These are phyloP conservation scores for Tamandua tetradactyla DNA, from an alignment of 2,797 vertebrate species.

Conservation along the genomic window DNA sequence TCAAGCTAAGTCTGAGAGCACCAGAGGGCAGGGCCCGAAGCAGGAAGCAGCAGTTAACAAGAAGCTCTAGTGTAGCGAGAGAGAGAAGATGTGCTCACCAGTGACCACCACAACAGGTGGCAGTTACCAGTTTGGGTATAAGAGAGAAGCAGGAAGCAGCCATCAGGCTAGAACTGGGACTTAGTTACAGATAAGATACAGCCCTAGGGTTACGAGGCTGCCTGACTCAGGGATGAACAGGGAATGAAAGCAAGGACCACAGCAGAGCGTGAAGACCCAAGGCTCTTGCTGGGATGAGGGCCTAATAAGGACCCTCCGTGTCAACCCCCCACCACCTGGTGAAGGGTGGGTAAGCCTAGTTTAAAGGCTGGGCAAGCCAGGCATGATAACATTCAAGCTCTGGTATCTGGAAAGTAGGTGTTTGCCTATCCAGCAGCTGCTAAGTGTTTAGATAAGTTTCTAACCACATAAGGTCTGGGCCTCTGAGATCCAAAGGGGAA, in stretches of 20 bases:
- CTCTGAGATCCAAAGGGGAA: neutral
- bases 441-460: neutral
- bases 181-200: neutral
- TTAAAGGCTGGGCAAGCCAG: neutral
- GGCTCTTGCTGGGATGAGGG: neutral
- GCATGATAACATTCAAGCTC: too few relatives aligned
- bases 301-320: too few relatives aligned
- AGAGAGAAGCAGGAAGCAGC: neutral
- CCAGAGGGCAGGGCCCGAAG: neutral
- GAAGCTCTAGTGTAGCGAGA: neutral
- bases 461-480: too few relatives aligned
- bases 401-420: neutral
- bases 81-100: neutral
- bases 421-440: neutral
- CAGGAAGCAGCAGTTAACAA: neutral
- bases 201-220: neutral
- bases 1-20: neutral
- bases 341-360: neutral
- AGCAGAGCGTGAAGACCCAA: neutral
- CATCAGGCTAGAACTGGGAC: neutral
- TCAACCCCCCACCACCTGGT: neutral
- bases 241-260: neutral
- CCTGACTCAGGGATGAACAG: accelerated
- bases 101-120: neutral
- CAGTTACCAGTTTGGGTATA: neutral